Evolutionary conservation across 2,797 vertebrate genomes (phyloP).

Genomic region (Callimico goeldii): DNA sequence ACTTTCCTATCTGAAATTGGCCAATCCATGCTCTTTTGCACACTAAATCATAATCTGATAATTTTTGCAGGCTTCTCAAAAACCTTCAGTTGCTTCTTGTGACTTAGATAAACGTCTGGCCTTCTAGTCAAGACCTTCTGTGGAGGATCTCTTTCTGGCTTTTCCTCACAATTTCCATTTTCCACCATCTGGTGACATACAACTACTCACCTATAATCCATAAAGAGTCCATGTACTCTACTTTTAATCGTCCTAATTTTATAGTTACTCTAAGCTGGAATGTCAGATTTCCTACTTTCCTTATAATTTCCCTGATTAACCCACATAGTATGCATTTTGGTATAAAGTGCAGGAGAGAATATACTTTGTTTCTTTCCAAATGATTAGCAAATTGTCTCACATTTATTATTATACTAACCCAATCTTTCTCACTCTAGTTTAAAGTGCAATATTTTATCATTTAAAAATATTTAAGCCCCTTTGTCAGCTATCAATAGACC

Average conservation of each 20-base stretch:
- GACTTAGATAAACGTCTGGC: not conserved
- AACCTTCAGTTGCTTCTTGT: not conserved
- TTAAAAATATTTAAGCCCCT: not conserved
- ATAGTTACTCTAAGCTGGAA: not conserved
- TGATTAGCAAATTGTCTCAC: not conserved
- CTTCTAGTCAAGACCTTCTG: not conserved
- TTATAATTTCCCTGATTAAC: not conserved
- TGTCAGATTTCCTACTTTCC: not conserved
- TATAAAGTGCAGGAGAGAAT: not conserved
- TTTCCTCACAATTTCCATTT: not conserved
- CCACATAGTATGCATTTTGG: not conserved
- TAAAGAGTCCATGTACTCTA: accelerated
- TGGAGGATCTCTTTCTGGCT: not conserved
- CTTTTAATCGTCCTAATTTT: not conserved
- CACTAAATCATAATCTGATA: not conserved
- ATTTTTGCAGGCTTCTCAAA: not conserved
- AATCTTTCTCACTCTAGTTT: not conserved
- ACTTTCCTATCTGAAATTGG: not conserved
- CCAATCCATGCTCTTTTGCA: not conserved
- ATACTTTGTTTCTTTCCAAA: not conserved
- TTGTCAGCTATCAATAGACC: not conserved
- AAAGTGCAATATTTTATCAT: not conserved
- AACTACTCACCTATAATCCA: not conserved
- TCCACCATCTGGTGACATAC: not conserved
- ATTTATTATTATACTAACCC: not conserved